Conservation (phyloP, 2,797 vertebrate genomes). For the Thripadectes ignobilis region DNA sequence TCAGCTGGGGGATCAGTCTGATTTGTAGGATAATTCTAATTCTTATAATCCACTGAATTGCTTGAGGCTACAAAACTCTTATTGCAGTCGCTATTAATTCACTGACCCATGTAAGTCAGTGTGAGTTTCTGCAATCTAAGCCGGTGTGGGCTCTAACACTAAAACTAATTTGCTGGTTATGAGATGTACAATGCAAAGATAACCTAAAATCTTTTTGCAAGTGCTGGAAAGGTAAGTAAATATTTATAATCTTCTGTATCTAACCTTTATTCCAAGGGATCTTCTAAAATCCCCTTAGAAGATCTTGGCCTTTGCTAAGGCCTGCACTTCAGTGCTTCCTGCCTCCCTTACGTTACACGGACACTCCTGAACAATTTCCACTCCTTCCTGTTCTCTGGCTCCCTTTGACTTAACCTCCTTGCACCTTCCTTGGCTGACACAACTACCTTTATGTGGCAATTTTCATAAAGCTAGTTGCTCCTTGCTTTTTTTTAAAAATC, state of each 20-base stretch:
- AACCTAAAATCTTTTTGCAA: conserved; percentile 41
- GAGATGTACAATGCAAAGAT: conserved; percentile 24
- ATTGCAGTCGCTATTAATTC: background rate
- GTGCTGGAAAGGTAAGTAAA: conserved; percentile 74
- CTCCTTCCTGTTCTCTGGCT: conserved; percentile 70
- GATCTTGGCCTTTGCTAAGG: conserved; percentile 66
- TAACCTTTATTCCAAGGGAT: conserved; percentile 59
- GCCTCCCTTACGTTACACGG: conserved; percentile 33
- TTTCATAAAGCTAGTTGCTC: conserved; percentile 78
- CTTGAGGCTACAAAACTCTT: background rate
- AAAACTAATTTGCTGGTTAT: conserved; percentile 43
- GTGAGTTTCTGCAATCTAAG: background rate
- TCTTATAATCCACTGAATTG: background rate
- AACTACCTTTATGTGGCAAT: conserved; percentile 77
- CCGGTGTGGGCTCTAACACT: conserved; percentile 6
- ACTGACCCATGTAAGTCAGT: background rate
- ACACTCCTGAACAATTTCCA: conserved; percentile 62
- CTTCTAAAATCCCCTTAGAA: conserved; percentile 81
- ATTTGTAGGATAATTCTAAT: background rate
- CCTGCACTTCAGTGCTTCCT: conserved; percentile 51
- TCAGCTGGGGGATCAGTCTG: background rate
- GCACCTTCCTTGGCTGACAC: conserved; percentile 70
- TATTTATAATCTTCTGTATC: conserved; percentile 22
- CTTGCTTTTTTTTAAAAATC: conserved; percentile 62
- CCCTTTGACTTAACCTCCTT: conserved; percentile 60